phyloP scores from a whole-genome alignment of 1,140 invertebrate genomes.

The Parapsyche elsis region DNA sequence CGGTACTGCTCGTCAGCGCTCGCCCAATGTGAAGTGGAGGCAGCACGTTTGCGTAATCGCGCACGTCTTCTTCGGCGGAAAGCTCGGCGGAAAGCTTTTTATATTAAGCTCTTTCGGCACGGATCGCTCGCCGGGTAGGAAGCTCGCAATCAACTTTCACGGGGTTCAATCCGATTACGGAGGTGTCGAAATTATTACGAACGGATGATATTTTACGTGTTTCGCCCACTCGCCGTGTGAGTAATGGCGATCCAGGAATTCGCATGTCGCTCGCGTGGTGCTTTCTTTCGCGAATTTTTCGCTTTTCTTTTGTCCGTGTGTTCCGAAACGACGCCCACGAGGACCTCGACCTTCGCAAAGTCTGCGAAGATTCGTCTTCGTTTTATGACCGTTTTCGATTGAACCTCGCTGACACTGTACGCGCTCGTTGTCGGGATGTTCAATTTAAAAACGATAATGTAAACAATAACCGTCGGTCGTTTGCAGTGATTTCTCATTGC shows the following conservation, averaged over 20 bases:
- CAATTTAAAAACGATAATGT: constrained; percentile 1
- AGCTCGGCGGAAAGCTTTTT: background rate
- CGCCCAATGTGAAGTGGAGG: too few relatives aligned
- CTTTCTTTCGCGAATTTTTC: background rate
- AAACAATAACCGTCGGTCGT: background rate
- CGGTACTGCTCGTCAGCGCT: too few relatives aligned
- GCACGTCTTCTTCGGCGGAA: background rate
- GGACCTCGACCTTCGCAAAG: constrained; percentile 12
- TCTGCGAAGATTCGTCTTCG: background rate
- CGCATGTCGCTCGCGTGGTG: background rate
- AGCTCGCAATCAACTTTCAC: constrained; percentile 31
- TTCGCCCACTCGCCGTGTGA: background rate
- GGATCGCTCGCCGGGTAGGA: background rate
- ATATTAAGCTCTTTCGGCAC: background rate
- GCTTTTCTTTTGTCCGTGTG: background rate
- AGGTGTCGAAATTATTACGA: constrained; percentile 31
- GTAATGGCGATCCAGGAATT: constrained; percentile 25
- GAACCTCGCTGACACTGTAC: background rate
- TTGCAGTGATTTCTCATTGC: background rate
- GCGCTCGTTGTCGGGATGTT: background rate
- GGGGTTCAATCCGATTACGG: constrained; percentile 30
- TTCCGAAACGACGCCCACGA: constrained; percentile 5
- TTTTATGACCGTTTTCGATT: constrained; percentile 2
- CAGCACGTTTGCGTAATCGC: too few relatives aligned
- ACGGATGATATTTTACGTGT: constrained; percentile 7